A percentile compares a stretch with the other conserved stretches of the same genome.
phyloP scores from a whole-genome alignment of 2,113 vertebrate genomes.

The Saccopteryx leptura region DNA sequence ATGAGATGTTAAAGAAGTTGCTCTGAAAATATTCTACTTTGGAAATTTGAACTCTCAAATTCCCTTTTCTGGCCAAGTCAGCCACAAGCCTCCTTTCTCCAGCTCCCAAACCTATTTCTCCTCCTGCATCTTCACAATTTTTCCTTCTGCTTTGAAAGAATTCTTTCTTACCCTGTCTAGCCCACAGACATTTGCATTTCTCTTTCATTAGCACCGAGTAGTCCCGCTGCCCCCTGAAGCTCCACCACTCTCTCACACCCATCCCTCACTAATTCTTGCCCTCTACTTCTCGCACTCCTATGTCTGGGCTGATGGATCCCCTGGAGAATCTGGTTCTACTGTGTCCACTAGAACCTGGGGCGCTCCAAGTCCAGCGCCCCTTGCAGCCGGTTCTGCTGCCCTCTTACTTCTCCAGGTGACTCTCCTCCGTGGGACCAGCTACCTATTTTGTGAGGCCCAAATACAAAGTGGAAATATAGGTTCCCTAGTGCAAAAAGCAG shows the following conservation, averaged over 20 bases:
- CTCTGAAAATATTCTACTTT: conserved; percentile 41
- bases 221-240: neutral
- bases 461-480: neutral
- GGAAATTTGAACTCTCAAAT: conserved; percentile 55
- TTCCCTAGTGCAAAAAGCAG: neutral
- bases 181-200: neutral
- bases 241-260: neutral
- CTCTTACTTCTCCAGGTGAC: neutral
- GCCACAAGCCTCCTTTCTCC: neutral
- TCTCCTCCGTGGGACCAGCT: neutral
- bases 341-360: neutral
- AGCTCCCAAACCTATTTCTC: neutral
- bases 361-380: neutral
- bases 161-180: neutral
- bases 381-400: neutral
- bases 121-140: neutral
- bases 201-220: neutral
- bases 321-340: neutral
- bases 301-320: neutral
- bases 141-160: neutral
- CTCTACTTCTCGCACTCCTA: neutral
- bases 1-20: conserved; percentile 72
- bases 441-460: neutral
- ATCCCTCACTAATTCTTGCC: neutral
- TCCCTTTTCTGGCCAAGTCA: neutral